phyloP scores from a whole-genome alignment of 2,888 invertebrate species.

The Microplitis manilae region DNA sequence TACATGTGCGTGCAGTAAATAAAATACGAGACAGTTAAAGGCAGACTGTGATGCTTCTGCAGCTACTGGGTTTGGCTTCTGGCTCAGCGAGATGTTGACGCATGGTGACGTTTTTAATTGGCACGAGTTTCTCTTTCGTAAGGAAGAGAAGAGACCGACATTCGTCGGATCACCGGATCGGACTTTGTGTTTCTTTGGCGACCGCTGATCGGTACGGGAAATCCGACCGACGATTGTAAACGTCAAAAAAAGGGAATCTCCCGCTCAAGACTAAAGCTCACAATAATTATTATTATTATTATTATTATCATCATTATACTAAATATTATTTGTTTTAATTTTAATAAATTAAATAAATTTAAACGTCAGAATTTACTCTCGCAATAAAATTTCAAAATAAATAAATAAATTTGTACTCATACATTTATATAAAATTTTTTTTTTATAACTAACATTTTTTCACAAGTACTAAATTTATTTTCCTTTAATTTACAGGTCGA shows the following conservation, averaged over 20 bases:
- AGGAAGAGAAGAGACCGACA: conserved; percentile 36
- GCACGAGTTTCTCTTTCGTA: conserved; percentile 47
- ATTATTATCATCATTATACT: neutral
- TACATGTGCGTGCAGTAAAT: conserved; percentile 12
- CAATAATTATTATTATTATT: conserved; percentile 33
- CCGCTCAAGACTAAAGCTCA: neutral
- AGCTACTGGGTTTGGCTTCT: neutral
- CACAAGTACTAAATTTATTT: neutral
- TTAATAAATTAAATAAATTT: too few relatives aligned
- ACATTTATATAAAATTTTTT: neutral
- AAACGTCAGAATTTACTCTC: too few relatives aligned
- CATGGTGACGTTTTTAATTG: conserved; percentile 45
- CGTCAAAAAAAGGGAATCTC: conserved; percentile 31
- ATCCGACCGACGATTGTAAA: neutral
- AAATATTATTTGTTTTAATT: too few relatives aligned
- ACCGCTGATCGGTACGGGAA: neutral
- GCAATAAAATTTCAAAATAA: too few relatives aligned
- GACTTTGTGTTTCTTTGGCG: conserved; percentile 18
- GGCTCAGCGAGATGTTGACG: conserved; percentile 28
- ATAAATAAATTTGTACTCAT: too few relatives aligned
- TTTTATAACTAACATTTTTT: neutral
- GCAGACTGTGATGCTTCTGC: neutral
- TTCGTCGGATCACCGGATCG: conserved; percentile 18
- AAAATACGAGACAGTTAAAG: neutral
- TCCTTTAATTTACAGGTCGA: neutral